Evolutionary conservation across 2,888 invertebrate genomes (phyloP).

Genomic region (Nomada lathburiana): DNA sequence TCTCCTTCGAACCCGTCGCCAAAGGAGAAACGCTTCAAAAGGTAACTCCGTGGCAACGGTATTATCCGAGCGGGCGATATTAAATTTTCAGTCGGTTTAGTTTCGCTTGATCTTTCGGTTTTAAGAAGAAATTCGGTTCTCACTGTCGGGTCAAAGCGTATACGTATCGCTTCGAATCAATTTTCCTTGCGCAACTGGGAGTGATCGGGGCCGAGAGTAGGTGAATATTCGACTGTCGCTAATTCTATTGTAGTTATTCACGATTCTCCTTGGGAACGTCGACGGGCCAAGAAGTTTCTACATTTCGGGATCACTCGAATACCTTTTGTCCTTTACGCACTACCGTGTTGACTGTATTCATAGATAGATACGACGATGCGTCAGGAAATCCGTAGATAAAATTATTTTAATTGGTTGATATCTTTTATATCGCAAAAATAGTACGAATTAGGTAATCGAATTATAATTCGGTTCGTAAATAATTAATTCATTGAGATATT

Average conservation of each 20-base stretch:
- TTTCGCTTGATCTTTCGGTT: conserved; percentile 25
- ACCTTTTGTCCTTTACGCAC: not conserved
- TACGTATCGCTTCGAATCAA: conserved; percentile 8
- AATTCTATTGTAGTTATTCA: not conserved
- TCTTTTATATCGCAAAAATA: not conserved
- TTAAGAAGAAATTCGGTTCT: conserved; percentile 10
- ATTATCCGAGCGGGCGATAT: conserved; percentile 27
- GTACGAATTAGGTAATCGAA: not conserved
- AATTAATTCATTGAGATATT: no score
- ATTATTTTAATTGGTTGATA: not conserved
- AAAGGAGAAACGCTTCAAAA: conserved; percentile 1
- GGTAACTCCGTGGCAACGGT: conserved; percentile 25
- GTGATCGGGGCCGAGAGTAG: not conserved
- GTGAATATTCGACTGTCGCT: conserved; percentile 7
- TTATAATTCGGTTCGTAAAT: no score
- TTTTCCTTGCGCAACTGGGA: conserved; percentile 5
- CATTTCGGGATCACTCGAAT: conserved; percentile 16
- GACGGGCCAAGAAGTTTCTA: not conserved
- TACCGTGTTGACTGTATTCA: not conserved
- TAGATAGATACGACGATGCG: not conserved
- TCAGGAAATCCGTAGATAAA: not conserved
- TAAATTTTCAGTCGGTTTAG: conserved; percentile 33
- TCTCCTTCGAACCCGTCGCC: conserved; percentile 8
- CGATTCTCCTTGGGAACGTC: not conserved
- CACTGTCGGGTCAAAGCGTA: not conserved